Evolutionary conservation across 2,888 invertebrate species (phyloP).

Genomic region (Chrysopilus asiliformis): DNA sequence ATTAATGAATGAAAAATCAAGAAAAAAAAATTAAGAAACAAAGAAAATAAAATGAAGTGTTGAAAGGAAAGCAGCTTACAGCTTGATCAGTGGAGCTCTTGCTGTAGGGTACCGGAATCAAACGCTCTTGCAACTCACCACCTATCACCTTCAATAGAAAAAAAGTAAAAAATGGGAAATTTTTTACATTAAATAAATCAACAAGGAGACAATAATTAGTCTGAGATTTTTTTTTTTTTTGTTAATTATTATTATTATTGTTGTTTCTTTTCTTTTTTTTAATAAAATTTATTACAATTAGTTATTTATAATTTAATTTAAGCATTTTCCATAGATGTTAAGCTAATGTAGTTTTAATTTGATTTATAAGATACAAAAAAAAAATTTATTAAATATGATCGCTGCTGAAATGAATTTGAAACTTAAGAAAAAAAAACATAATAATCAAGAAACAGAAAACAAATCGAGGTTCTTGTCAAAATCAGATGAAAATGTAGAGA

Average conservation of each 20-base stretch:
- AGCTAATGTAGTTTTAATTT: no score
- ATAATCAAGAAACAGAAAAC: no score
- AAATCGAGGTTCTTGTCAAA: no score
- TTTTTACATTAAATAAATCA: slow-evolving; percentile 11
- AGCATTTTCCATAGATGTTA: no score
- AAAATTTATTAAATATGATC: no score
- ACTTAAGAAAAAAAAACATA: no score
- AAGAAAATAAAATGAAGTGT: slow-evolving; percentile 16
- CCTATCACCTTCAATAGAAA: slow-evolving; percentile 99
- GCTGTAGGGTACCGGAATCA: slow-evolving; percentile 99
- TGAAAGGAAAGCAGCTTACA: slow-evolving; percentile 76
- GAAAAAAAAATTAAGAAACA: slow-evolving; percentile 31
- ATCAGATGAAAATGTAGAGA: no score
- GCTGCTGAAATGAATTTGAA: no score
- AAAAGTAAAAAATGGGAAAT: slow-evolving; percentile 30
- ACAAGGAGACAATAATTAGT: slow-evolving; percentile 8
- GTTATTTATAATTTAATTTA: no score
- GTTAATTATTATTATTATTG: slow-evolving; percentile 4
- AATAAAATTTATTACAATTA: slow-evolving; percentile 9
- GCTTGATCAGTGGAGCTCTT: slow-evolving; percentile 99
- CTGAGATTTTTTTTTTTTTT: slow-evolving; percentile 12
- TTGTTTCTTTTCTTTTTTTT: slow-evolving; percentile 17
- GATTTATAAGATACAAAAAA: no score
- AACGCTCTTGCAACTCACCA: slow-evolving; percentile 99
- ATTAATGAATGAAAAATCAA: slow-evolving; percentile 13